Evolutionary conservation across 2,888 invertebrate genomes (phyloP).

Genomic region (Phorcus lineatus): DNA sequence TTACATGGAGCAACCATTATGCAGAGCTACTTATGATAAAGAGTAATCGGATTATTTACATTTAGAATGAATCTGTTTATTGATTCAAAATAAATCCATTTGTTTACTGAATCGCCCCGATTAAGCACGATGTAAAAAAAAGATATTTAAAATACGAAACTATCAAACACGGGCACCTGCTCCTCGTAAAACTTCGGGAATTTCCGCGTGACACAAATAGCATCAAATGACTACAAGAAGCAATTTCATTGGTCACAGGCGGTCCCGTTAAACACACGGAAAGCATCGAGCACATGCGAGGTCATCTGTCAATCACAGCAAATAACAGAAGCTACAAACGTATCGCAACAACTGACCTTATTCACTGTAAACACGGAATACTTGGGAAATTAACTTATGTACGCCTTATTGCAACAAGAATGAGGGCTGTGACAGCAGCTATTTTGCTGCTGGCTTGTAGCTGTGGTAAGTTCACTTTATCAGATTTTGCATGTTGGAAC

Average conservation of each 20-base stretch:
- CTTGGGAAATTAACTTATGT: slow-evolving; percentile 24
- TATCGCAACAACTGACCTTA: slow-evolving; percentile 17
- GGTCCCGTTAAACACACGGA: slow-evolving; percentile 22
- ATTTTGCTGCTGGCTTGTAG: slow-evolving; percentile 31
- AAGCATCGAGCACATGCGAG: slow-evolving; percentile 23
- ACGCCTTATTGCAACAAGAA: slow-evolving; percentile 14
- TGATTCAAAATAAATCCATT: too few relatives aligned
- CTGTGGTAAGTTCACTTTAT: slow-evolving; percentile 29
- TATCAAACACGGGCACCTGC: not conserved
- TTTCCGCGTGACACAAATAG: not conserved
- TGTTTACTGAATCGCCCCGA: too few relatives aligned
- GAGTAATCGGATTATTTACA: too few relatives aligned
- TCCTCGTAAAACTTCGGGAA: not conserved
- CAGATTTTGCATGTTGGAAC: not conserved
- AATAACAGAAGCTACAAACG: slow-evolving; percentile 17
- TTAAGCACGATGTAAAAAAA: too few relatives aligned
- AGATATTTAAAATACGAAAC: too few relatives aligned
- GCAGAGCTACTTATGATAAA: not conserved
- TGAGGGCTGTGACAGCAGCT: slow-evolving; percentile 38
- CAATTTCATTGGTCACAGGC: not conserved
- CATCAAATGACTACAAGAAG: not conserved
- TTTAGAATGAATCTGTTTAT: too few relatives aligned
- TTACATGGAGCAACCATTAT: not conserved
- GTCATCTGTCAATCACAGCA: slow-evolving; percentile 24
- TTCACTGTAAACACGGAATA: slow-evolving; percentile 31